These are phyloP conservation scores for Nephrotoma appendiculata DNA, from an alignment of 2,888 invertebrate genomes.

Conservation along the genomic window DNA sequence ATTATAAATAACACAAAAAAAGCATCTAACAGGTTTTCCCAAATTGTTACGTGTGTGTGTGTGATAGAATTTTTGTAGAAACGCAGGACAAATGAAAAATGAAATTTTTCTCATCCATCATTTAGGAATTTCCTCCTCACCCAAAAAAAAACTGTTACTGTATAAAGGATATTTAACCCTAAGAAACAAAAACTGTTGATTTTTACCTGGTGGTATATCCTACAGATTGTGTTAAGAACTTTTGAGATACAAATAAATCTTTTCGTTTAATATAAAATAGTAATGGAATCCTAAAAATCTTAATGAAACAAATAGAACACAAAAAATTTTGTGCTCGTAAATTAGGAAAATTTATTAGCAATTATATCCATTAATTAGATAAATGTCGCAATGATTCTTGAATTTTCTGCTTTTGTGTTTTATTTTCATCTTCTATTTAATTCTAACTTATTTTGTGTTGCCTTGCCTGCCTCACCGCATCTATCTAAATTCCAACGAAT, in stretches of 20 bases:
- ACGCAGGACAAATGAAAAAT: background rate
- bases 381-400: background rate
- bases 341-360: background rate
- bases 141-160: background rate
- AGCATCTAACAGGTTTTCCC: background rate
- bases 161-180: background rate
- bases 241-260: background rate
- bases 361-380: background rate
- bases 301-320: background rate
- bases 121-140: background rate
- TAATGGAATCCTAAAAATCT: background rate
- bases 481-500: background rate
- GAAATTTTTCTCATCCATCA: background rate
- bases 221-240: background rate
- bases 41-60: background rate
- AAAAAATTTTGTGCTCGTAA: background rate
- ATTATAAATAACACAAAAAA: background rate
- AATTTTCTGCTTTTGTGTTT: background rate
- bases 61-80: background rate
- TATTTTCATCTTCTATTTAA: background rate
- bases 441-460: background rate
- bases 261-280: background rate
- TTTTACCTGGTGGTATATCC: background rate
- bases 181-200: background rate
- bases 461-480: background rate